These are phyloP conservation scores for Steatocranus sp. DNA, from an alignment of 2,797 vertebrate species.

Conservation along the genomic window DNA sequence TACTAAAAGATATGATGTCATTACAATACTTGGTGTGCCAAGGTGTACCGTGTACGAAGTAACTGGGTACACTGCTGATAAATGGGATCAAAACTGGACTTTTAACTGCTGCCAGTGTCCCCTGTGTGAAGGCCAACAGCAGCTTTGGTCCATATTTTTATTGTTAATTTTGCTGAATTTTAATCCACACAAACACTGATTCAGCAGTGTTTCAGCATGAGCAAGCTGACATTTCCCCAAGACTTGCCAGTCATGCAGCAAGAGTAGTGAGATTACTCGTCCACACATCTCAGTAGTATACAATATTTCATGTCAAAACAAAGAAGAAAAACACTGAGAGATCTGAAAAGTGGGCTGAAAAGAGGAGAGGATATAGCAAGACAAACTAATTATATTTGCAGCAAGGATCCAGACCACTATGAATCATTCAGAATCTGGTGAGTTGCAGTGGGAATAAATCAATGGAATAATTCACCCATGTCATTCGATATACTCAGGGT, in stretches of 20 bases:
- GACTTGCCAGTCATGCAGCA: neutral
- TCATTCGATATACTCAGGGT: neutral
- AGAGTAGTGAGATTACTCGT: neutral
- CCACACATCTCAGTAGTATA: neutral
- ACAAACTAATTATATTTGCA: neutral
- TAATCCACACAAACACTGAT: neutral
- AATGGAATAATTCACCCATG: neutral
- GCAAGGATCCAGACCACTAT: neutral
- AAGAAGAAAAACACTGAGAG: neutral
- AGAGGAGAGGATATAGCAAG: neutral
- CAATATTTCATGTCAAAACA: neutral
- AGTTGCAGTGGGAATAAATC: neutral
- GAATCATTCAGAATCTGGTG: neutral
- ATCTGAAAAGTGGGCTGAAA: neutral
- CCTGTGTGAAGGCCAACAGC: neutral
- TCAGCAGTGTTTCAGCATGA: neutral
- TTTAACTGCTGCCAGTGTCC: neutral
- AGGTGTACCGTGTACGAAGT: neutral
- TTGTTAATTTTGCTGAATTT: neutral
- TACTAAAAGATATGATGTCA: neutral
- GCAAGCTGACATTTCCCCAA: conserved; percentile 29
- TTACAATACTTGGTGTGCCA: neutral
- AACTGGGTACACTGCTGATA: neutral
- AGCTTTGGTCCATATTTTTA: neutral
- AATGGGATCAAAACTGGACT: neutral